phyloP scores from a whole-genome alignment of 1,140 invertebrate species.

The Drosophila equinoxialis region DNA sequence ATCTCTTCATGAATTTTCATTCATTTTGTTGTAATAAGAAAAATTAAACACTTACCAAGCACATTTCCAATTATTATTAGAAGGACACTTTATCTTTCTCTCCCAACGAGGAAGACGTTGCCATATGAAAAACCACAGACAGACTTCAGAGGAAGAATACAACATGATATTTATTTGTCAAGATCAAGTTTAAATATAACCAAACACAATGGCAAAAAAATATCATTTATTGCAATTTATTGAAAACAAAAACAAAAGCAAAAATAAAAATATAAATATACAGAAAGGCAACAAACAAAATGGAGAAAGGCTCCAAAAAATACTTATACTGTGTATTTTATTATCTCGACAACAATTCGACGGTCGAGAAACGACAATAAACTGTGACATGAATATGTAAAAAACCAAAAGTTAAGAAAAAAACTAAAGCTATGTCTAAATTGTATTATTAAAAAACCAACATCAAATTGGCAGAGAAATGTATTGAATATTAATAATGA shows the following conservation, averaged over 20 bases:
- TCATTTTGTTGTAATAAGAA: not conserved
- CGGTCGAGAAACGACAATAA: slow-evolving; percentile 83
- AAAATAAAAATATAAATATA: slow-evolving; percentile 36
- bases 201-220: slow-evolving; percentile 57
- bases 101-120: not conserved
- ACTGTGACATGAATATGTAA: slow-evolving; percentile 83
- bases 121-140: not conserved
- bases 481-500: slow-evolving; percentile 63
- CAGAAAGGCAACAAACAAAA: slow-evolving; percentile 47
- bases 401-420: slow-evolving; percentile 53
- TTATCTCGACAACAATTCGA: slow-evolving; percentile 82
- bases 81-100: not conserved
- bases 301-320: slow-evolving; percentile 47
- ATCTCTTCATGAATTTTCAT: not conserved
- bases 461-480: slow-evolving; percentile 46
- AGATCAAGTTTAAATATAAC: slow-evolving; percentile 66
- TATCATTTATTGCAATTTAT: slow-evolving; percentile 76
- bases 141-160: slow-evolving; percentile 40
- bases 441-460: slow-evolving; percentile 64
- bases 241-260: slow-evolving; percentile 42
- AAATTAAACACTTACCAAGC: not conserved
- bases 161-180: slow-evolving; percentile 50
- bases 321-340: slow-evolving; percentile 80
- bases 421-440: slow-evolving; percentile 53
- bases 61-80: slow-evolving; percentile 3